Evolutionary conservation across 64 coral and sea anemone species (phyloP).

Genomic region (Montipora efflorescens): DNA sequence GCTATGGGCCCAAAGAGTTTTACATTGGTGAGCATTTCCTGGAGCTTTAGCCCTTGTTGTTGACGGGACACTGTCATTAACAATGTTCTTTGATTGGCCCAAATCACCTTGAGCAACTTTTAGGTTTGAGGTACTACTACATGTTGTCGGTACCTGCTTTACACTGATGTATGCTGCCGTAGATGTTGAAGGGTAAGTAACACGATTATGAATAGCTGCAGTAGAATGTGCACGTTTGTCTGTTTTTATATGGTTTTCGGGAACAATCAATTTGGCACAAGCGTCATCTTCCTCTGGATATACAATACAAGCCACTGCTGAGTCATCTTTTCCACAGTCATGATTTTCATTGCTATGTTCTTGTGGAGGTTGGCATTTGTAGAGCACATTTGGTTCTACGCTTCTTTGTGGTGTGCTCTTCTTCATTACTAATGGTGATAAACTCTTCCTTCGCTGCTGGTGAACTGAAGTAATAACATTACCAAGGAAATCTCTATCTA

Average conservation of each 20-base stretch:
- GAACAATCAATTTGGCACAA: background rate
- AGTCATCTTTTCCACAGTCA: background rate
- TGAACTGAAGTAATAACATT: constrained; percentile 1
- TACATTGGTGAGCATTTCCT: background rate
- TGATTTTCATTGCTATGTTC: background rate
- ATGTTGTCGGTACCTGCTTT: background rate
- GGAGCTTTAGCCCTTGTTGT: background rate
- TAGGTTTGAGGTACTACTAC: background rate
- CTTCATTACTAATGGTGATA: background rate
- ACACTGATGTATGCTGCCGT: background rate
- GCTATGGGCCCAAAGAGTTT: background rate
- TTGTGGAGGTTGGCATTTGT: background rate
- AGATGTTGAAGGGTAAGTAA: background rate
- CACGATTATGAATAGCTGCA: too few species aligned
- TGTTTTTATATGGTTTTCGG: background rate
- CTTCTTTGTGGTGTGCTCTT: background rate
- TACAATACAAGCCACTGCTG: background rate
- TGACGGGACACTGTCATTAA: background rate
- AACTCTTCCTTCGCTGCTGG: background rate
- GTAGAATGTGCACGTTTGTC: background rate
- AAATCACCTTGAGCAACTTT: too few species aligned
- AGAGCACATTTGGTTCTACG: background rate
- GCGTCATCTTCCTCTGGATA: background rate
- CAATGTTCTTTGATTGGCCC: background rate
- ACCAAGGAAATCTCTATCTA: constrained; percentile 8